phyloP scores from a whole-genome alignment of 2,797 vertebrate genomes.

The Amblyopsis hoosieri region DNA sequence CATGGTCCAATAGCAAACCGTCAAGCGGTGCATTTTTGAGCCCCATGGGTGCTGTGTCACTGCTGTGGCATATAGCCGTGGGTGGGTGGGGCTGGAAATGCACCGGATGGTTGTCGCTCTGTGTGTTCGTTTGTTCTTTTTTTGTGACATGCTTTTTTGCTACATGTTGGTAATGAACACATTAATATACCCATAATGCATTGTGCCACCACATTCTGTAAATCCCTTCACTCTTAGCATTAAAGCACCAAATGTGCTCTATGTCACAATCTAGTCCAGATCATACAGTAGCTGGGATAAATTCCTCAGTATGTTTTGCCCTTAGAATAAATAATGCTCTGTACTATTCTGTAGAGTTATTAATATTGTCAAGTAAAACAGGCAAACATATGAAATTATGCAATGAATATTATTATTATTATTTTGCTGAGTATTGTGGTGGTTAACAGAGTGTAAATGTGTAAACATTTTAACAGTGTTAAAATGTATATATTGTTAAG shows the following conservation, averaged over 20 bases:
- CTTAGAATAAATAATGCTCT: not conserved
- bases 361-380: too few species aligned
- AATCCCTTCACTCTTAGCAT: conserved; percentile 67
- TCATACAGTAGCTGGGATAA: not conserved
- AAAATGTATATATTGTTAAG: too few species aligned
- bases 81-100: conserved; percentile 64
- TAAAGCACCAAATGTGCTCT: not conserved
- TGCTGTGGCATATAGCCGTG: not conserved
- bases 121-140: conserved; percentile 28
- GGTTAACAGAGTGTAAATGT: too few species aligned
- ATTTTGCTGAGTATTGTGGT: too few species aligned
- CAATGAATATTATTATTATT: too few species aligned
- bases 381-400: too few species aligned
- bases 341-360: too few species aligned
- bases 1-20: conserved; percentile 31
- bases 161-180: conserved; percentile 14
- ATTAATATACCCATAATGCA: conserved; percentile 1
- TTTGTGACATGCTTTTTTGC: conserved; percentile 46
- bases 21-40: conserved; percentile 68
- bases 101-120: conserved; percentile 41
- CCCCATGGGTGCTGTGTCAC: not conserved
- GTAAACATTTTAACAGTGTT: too few species aligned
- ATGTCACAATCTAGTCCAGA: not conserved
- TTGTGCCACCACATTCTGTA: not conserved
- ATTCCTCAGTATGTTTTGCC: conserved; percentile 3